A percentile compares a stretch with the other conserved stretches of the same genome.
Evolutionary conservation across 2,113 vertebrate genomes (phyloP).

Genomic region (Sinocyclocheilus anophthalmus): DNA sequence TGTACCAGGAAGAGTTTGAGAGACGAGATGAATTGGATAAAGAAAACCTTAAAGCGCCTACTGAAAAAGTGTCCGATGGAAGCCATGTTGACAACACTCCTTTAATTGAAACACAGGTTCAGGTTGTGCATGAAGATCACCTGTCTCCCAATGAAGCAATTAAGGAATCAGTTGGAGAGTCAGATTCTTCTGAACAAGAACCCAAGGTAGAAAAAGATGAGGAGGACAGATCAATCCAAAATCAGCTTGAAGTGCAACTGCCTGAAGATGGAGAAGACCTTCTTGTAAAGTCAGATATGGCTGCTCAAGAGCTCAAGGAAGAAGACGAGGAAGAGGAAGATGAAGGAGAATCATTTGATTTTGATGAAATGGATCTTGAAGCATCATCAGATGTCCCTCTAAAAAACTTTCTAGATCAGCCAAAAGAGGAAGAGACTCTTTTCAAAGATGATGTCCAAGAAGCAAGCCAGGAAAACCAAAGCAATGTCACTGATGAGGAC

Average conservation of each 20-base stretch:
- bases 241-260: background rate
- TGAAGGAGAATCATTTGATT: slow-evolving; percentile 69
- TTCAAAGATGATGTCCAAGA: slow-evolving; percentile 34
- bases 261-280: background rate
- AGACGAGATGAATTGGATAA: background rate
- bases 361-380: slow-evolving; percentile 67
- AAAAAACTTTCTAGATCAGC: background rate
- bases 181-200: background rate
- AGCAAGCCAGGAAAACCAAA: slow-evolving; percentile 25
- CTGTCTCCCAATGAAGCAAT: slow-evolving; percentile 3
- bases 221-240: background rate
- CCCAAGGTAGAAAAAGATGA: background rate
- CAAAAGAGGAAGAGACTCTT: slow-evolving; percentile 43
- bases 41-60: background rate
- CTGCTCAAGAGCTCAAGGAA: background rate
- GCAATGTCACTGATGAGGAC: background rate
- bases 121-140: background rate
- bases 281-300: background rate
- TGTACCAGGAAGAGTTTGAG: background rate
- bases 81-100: background rate
- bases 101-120: slow-evolving; percentile 14
- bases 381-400: background rate
- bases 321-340: slow-evolving; percentile 58
- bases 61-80: background rate
- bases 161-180: background rate